Percentiles rank a stretch among this genome's conserved stretches.
Evolutionary conservation across 2,797 vertebrate species (phyloP).

Genomic region (Gymnopithys bicolor): DNA sequence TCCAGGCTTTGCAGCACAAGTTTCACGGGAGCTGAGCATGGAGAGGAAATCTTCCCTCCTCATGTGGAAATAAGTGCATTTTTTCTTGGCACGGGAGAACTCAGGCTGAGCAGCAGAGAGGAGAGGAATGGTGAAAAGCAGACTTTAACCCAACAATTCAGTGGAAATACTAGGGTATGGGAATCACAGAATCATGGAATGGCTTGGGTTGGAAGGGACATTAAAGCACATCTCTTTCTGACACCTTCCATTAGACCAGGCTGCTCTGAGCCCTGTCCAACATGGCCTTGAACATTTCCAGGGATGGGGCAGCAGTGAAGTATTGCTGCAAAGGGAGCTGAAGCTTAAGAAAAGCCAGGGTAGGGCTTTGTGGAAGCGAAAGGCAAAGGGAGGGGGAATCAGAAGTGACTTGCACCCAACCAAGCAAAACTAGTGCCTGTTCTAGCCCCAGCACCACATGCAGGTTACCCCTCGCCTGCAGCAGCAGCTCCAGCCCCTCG

Average conservation of each 20-base stretch:
- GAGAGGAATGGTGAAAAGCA: not conserved
- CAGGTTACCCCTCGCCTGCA: slow-evolving; percentile 88
- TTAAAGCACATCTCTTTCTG: not conserved
- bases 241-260: not conserved
- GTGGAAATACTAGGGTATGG: not conserved
- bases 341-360: not conserved
- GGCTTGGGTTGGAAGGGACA: not conserved
- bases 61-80: not conserved
- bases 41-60: not conserved
- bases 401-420: not conserved
- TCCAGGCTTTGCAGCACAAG: fast-evolving
- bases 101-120: not conserved
- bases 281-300: not conserved
- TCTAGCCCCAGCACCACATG: fast-evolving
- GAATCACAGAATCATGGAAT: no score
- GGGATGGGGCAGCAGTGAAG: no score
- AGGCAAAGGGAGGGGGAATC: not conserved
- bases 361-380: fast-evolving
- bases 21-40: fast-evolving
- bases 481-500: slow-evolving; percentile 83
- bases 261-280: fast-evolving
- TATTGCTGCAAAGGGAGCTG: fast-evolving
- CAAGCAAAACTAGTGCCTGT: fast-evolving
- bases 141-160: not conserved
- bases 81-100: not conserved